Evolutionary conservation across 2,888 invertebrate genomes (phyloP).

Genomic region (Copidosoma aretas): DNA sequence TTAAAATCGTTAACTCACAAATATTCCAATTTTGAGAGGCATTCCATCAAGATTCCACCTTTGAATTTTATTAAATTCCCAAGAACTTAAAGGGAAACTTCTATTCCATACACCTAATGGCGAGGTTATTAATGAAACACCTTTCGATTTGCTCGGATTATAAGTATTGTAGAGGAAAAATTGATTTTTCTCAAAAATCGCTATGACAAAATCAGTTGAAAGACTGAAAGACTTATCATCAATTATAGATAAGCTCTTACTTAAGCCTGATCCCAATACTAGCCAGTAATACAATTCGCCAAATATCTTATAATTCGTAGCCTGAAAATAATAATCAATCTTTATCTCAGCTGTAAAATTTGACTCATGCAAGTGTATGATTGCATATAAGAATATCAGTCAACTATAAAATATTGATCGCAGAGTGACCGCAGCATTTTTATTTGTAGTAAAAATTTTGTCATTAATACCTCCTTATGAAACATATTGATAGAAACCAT

Average conservation of each 20-base stretch:
- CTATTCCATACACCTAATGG: conserved; percentile 44
- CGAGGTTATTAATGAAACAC: conserved; percentile 44
- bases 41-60: conserved; percentile 42
- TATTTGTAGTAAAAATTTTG: no score
- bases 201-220: conserved; percentile 48
- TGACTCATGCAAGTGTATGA: no score
- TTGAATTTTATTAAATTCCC: conserved; percentile 32
- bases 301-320: conserved; percentile 34
- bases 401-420: neutral
- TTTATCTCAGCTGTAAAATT: no score
- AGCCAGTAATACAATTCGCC: conserved; percentile 46
- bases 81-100: conserved; percentile 19
- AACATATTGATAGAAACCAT: neutral
- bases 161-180: conserved; percentile 48
- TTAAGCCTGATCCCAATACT: conserved; percentile 42
- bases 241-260: conserved; percentile 38
- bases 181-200: conserved; percentile 31
- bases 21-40: conserved; percentile 40
- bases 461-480: no score
- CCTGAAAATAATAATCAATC: conserved; percentile 18
- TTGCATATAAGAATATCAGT: neutral
- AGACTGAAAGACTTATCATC: conserved; percentile 47
- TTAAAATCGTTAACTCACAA: conserved; percentile 33
- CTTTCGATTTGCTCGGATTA: conserved; percentile 46
- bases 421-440: neutral